Conservation (phyloP, 2,797 vertebrate genomes). For the Hydrophis major region DNA sequence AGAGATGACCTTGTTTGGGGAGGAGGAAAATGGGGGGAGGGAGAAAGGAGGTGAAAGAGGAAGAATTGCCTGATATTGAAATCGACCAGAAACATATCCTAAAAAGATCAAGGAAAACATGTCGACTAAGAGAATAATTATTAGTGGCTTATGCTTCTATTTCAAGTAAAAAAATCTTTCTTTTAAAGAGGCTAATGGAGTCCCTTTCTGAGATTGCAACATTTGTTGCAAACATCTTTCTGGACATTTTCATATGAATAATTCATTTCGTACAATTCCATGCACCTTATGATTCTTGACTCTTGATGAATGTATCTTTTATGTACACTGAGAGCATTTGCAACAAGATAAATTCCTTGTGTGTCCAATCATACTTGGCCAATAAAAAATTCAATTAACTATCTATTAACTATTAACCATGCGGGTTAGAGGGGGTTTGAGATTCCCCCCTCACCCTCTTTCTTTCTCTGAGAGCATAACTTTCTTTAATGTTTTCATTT, state of each 20-base stretch:
- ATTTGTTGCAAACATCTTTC: background rate
- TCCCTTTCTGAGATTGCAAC: background rate
- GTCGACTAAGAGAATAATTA: background rate
- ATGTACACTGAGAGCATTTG: no score
- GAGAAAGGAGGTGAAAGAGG: background rate
- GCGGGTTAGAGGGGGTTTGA: background rate
- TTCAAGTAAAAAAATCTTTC: background rate
- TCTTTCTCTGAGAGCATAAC: conserved; percentile 83
- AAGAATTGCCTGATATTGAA: background rate
- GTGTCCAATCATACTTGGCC: no score
- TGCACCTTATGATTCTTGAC: no score
- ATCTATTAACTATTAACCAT: no score
- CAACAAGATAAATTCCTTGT: no score
- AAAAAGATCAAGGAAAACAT: background rate
- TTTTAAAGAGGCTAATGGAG: no score
- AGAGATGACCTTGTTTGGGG: background rate
- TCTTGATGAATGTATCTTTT: no score
- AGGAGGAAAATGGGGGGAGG: background rate
- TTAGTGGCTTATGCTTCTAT: background rate
- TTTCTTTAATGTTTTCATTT: conserved; percentile 92
- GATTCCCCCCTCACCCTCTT: conserved; percentile 35
- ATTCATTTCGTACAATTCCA: background rate
- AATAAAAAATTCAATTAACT: no score
- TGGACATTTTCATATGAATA: background rate
- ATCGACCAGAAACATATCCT: background rate